Evolutionary conservation across 1,140 invertebrate genomes (phyloP), one percentile per base, ranked within the genome.

Genomic region (Papilio aristodemus): DNA sequence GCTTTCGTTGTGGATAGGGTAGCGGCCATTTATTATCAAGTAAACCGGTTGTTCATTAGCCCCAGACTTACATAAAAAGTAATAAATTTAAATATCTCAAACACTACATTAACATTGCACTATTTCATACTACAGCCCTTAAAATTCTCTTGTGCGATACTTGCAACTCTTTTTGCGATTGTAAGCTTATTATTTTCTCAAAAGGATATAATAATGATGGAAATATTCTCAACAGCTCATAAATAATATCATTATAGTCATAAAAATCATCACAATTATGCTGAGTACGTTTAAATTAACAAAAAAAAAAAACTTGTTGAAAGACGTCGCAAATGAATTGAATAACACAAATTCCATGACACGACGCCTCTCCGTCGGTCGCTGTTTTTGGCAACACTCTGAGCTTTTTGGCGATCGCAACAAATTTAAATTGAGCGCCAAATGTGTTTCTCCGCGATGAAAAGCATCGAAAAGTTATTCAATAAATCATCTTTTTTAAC

Each of bases 241-340:
- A 54, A 54, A 54, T 54, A 54, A 54, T 54, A 54, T 54, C 46
- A 54, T 54, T 54, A 54, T 22, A 25, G 19, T 22, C 46, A 9
- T 50, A 50, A 54, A 54, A 54, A 54, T 54, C 46, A 54, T 54
- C 46, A 25, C 19, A 54, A 54, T 54, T 54, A 54, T 54, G 46
- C 10, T 54, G 46, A 54, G 46, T 54, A 54, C 22, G 46, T 54
- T 54, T 54, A 54, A 54, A 54, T 25, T 54, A 13, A 54, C 0
- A 54, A 32, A 50, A 2, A 50, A 50, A 2, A 50, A 54, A 54
- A 54, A 54, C 2, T 54, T 39, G 38, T 13, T 3, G 19, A 25
- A 54, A 54, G 19, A 54, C 43, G 19, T 54, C 19, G 19, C 46
- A 25, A 54, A 54, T 54, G 46, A 54, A 54, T 54, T 54, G 46